A percentile compares a stretch with the other conserved stretches of the same genome.
phyloP scores from a whole-genome alignment of 2,797 vertebrate genomes.

The Squalus acanthias region DNA sequence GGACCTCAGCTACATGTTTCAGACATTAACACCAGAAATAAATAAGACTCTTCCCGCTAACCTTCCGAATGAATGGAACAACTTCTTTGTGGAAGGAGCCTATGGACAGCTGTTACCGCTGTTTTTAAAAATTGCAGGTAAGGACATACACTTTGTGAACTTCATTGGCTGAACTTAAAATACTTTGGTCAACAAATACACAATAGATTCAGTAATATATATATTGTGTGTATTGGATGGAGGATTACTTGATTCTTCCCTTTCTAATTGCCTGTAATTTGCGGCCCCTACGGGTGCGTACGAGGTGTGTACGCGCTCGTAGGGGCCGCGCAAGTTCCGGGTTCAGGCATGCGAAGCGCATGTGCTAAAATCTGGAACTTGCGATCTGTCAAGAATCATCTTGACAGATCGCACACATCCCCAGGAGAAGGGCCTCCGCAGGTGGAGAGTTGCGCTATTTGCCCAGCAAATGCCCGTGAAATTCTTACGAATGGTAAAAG shows the following conservation, averaged over 20 bases:
- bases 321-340: too few relatives aligned
- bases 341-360: too few relatives aligned
- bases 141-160: constrained; percentile 41
- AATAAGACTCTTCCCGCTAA: constrained; percentile 69
- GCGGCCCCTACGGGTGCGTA: too few relatives aligned
- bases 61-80: constrained; percentile 78
- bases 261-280: neutral
- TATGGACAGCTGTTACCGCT: constrained; percentile 79
- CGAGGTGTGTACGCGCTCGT: too few relatives aligned
- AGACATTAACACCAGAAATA: constrained; percentile 55
- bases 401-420: too few relatives aligned
- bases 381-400: too few relatives aligned
- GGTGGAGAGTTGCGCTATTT: too few relatives aligned
- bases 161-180: neutral
- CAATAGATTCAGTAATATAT: neutral
- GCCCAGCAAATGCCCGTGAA: too few relatives aligned
- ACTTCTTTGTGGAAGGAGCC: constrained; percentile 88
- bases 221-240: neutral
- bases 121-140: constrained; percentile 77
- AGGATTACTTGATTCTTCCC: neutral
- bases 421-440: too few relatives aligned
- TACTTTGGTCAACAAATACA: neutral
- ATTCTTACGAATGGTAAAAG: too few relatives aligned
- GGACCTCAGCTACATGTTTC: constrained; percentile 72
- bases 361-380: too few relatives aligned